Conservation (phyloP, 2,888 invertebrate genomes). For the Mythimna lalbum region DNA sequence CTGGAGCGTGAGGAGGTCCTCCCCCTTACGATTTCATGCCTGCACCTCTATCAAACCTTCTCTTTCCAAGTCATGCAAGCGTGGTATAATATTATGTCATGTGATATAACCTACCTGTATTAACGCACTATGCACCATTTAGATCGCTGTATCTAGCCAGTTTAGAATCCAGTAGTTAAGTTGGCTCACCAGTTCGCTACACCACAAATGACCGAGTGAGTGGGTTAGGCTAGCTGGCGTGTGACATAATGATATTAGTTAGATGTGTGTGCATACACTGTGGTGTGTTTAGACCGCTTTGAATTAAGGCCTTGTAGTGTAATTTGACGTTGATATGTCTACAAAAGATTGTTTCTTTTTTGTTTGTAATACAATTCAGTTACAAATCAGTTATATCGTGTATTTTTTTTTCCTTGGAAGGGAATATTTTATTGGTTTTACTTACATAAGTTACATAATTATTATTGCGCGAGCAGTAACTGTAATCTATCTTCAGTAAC, state of each 20-base stretch:
- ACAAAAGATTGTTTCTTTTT: no score
- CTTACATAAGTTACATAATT: no score
- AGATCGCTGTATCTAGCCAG: conserved; percentile 9
- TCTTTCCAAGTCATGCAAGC: background rate
- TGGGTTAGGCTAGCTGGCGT: conserved; percentile 30
- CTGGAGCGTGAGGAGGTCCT: no score
- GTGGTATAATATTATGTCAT: background rate
- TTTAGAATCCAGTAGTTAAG: conserved; percentile 7
- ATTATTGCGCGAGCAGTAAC: no score
- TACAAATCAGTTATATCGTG: no score
- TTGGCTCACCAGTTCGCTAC: conserved; percentile 6
- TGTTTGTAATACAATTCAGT: no score
- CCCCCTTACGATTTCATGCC: no score
- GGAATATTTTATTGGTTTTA: no score
- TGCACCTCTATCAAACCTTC: background rate
- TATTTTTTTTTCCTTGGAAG: no score
- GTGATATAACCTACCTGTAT: background rate
- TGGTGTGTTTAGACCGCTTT: conserved; percentile 38
- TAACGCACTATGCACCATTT: conserved; percentile 32
- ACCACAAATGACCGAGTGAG: conserved; percentile 38
- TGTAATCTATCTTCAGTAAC: no score
- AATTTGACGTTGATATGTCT: background rate
- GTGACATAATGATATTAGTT: conserved; percentile 52
- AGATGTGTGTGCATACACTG: conserved; percentile 31
- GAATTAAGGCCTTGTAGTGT: background rate